Percentiles rank a stretch among this genome's conserved stretches.
Conservation (phyloP, 2,797 vertebrate genomes). For the Bovichtus diacanthus region DNA sequence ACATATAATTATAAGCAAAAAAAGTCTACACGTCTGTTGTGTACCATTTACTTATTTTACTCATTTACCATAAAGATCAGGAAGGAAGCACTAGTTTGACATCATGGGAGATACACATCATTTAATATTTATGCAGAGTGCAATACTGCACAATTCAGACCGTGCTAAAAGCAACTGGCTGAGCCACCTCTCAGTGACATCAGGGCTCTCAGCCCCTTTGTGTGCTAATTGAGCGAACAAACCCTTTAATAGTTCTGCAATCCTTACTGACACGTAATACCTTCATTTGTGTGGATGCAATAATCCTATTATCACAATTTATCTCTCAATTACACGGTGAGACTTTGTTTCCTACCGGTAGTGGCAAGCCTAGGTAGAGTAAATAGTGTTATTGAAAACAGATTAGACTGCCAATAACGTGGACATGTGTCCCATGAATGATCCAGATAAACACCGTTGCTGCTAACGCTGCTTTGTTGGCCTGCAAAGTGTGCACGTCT, state of each 20-base stretch:
- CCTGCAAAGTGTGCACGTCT: slow-evolving; percentile 12
- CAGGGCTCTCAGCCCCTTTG: background rate
- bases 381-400: slow-evolving; percentile 11
- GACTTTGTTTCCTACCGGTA: slow-evolving; percentile 14
- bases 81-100: background rate
- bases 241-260: slow-evolving; percentile 7
- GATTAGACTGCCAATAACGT: slow-evolving; percentile 18
- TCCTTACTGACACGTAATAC: background rate
- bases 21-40: no score
- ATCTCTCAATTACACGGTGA: slow-evolving; percentile 14
- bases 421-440: slow-evolving; percentile 5
- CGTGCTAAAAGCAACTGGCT: background rate
- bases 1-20: background rate
- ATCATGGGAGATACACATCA: background rate
- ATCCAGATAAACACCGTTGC: slow-evolving; percentile 22
- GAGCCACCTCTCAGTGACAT: background rate
- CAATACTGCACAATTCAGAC: background rate
- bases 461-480: slow-evolving; percentile 17
- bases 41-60: no score
- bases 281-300: slow-evolving; percentile 13
- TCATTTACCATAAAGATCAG: background rate
- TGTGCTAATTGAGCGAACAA: background rate
- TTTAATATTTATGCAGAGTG: background rate
- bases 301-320: slow-evolving; percentile 19
- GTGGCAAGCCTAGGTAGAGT: background rate